These are phyloP conservation scores for Sparidentex hasta DNA, from an alignment of 2,797 vertebrate genomes.

Conservation along the genomic window DNA sequence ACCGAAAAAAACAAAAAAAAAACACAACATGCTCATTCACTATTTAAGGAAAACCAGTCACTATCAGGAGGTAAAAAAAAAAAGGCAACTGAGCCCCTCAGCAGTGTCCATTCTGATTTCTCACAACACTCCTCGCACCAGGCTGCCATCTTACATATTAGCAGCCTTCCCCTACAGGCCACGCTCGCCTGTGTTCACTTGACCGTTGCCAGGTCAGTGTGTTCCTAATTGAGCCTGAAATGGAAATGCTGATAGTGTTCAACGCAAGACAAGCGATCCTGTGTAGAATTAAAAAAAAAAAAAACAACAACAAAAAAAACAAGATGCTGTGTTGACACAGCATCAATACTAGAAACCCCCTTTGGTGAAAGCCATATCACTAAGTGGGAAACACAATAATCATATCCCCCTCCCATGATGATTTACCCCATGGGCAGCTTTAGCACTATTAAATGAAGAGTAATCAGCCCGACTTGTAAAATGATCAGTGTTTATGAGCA, in stretches of 20 bases:
- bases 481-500: conserved; percentile 67
- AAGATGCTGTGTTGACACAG: conserved; percentile 43
- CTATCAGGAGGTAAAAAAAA: conserved; percentile 12
- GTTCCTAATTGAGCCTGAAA: conserved; percentile 63
- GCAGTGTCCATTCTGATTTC: conserved; percentile 38
- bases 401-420: conserved; percentile 56
- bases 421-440: conserved; percentile 67
- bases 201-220: conserved; percentile 38
- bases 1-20: not conserved
- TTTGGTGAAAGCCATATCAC: conserved; percentile 55
- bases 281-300: not conserved
- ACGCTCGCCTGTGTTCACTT: conserved; percentile 24
- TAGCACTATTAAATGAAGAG: conserved; percentile 64
- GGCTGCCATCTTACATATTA: conserved; percentile 33
- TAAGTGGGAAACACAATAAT: conserved; percentile 70
- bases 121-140: conserved; percentile 27
- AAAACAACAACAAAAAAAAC: conserved; percentile 9
- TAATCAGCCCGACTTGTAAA: conserved; percentile 67
- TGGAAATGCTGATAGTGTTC: conserved; percentile 46
- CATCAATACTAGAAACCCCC: conserved; percentile 51
- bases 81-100: conserved; percentile 29
- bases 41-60: conserved; percentile 56
- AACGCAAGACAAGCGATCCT: conserved; percentile 25
- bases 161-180: conserved; percentile 4
- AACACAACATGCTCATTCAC: conserved; percentile 54